phyloP scores from a whole-genome alignment of 2,797 vertebrate species.

The Gorsachius magnificus region DNA sequence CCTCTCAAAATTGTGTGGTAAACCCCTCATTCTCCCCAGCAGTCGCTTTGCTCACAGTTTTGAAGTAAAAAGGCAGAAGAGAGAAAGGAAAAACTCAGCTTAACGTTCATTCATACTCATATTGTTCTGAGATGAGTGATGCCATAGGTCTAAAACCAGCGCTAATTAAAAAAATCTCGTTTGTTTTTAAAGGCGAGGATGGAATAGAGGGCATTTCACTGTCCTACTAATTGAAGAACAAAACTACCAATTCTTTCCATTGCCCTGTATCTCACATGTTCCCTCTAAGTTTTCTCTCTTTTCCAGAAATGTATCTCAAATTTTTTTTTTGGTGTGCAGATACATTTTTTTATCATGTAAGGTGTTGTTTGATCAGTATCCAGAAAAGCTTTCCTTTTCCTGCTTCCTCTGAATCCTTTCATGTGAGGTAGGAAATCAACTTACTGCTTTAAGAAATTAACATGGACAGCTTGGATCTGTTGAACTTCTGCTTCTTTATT shows the following conservation, averaged over 20 bases:
- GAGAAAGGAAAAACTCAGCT: not conserved
- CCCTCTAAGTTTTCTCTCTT: not conserved
- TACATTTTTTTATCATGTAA: not conserved
- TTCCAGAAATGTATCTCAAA: not conserved
- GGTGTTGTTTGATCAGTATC: not conserved
- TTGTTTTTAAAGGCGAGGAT: not conserved
- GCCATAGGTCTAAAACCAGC: not conserved
- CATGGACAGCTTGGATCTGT: not conserved
- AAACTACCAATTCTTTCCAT: not conserved
- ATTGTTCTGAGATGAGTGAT: not conserved
- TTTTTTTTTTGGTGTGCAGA: not conserved
- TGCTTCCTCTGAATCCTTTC: not conserved
- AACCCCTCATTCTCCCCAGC: not conserved
- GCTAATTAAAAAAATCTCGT: not conserved
- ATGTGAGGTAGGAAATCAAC: not conserved
- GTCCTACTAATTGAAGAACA: not conserved
- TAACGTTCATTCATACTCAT: not conserved
- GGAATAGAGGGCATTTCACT: not conserved
- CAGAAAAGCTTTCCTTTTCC: not conserved
- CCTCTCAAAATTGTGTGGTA: accelerated
- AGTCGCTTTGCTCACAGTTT: not conserved
- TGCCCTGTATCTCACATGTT: not conserved
- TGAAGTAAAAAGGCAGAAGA: not conserved
- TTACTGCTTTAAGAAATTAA: not conserved
- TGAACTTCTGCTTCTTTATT: not conserved